phyloP scores from a whole-genome alignment of 2,113 vertebrate species.

The Aspidoscelis tigris region DNA sequence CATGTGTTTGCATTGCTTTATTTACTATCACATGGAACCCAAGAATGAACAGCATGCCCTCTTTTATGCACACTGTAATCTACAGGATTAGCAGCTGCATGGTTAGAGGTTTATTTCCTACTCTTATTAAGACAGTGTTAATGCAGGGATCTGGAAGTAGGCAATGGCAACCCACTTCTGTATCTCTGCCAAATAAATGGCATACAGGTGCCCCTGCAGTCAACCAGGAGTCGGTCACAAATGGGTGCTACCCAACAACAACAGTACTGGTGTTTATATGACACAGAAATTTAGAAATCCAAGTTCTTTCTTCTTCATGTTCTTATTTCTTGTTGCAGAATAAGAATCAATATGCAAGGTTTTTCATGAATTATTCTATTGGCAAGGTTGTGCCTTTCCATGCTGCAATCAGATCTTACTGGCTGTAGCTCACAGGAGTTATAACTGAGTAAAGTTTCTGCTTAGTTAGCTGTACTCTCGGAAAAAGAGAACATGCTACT shows the following conservation, averaged over 20 bases:
- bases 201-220: no score
- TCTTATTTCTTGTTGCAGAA: conserved; percentile 38
- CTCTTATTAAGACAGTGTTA: conserved; percentile 37
- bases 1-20: conserved; percentile 59
- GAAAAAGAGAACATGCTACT: not conserved
- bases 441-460: not conserved
- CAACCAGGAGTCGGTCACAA: no score
- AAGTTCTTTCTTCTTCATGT: conserved; percentile 47
- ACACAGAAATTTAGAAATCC: conserved; percentile 2
- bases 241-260: no score
- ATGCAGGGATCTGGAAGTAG: conserved; percentile 48
- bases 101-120: conserved; percentile 57
- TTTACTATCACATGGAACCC: conserved; percentile 59
- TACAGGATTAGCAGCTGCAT: conserved; percentile 71
- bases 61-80: conserved; percentile 57
- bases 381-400: no score
- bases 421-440: not conserved
- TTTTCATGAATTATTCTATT: not conserved
- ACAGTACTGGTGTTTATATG: no score
- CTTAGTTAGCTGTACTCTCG: no score
- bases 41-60: conserved; percentile 64
- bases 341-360: not conserved
- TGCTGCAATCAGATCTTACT: no score
- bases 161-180: no score
- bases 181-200: no score